A percentile compares a stretch with the other conserved stretches of the same genome.
Evolutionary conservation across 2,888 invertebrate species (phyloP).

Genomic region (Spatulosminthurus flaviceps): DNA sequence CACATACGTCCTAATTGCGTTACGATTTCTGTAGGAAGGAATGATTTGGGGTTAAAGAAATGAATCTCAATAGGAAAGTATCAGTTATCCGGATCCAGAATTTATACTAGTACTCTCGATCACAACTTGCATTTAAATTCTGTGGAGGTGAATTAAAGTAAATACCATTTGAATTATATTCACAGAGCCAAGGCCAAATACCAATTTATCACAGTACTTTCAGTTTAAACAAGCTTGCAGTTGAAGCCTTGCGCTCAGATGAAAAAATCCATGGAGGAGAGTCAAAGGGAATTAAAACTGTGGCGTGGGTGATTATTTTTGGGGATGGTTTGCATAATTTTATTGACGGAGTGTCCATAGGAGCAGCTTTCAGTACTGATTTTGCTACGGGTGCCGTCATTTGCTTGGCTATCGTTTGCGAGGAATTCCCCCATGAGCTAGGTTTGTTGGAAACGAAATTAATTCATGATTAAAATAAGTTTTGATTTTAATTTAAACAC

Average conservation of each 20-base stretch:
- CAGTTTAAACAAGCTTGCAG: conserved; percentile 56
- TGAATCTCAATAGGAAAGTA: too few species aligned
- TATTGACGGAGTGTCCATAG: conserved; percentile 70
- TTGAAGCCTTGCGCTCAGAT: conserved; percentile 38
- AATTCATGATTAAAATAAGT: neutral
- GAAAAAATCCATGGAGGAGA: neutral
- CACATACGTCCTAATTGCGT: too few species aligned
- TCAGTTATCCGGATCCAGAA: too few species aligned
- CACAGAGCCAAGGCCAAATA: conserved; percentile 34
- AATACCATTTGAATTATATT: neutral
- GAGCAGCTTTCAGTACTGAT: conserved; percentile 71
- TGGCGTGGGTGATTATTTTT: conserved; percentile 72
- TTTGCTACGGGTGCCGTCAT: conserved; percentile 70
- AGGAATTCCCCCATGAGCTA: conserved; percentile 73
- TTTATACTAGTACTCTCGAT: too few species aligned
- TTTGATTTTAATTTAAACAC: too few species aligned
- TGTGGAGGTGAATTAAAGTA: neutral
- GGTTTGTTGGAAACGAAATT: conserved; percentile 65
- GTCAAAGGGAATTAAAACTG: conserved; percentile 66
- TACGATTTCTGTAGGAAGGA: too few species aligned
- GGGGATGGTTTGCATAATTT: conserved; percentile 70
- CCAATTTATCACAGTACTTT: conserved; percentile 60
- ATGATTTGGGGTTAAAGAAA: too few species aligned
- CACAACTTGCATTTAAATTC: too few species aligned
- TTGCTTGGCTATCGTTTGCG: conserved; percentile 71